These are phyloP conservation scores for Drosophila navojoa DNA, from an alignment of 1,140 invertebrate genomes.

Conservation along the genomic window DNA sequence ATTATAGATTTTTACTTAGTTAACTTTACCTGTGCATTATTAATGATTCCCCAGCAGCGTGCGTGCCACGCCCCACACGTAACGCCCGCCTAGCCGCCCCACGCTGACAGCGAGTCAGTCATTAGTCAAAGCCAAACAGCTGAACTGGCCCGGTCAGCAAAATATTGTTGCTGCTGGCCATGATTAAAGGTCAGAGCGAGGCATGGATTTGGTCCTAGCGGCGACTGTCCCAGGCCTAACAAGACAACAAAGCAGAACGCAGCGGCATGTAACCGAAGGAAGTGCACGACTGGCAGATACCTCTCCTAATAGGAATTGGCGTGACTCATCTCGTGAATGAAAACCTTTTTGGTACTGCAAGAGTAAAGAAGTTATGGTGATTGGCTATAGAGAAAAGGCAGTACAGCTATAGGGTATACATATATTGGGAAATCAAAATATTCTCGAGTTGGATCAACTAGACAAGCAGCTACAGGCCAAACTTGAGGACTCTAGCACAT, in stretches of 20 bases:
- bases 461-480: too few relatives aligned
- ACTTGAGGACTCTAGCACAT: too few relatives aligned
- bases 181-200: conserved; percentile 11
- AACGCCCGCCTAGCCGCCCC: background rate
- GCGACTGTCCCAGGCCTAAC: conserved; percentile 53
- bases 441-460: too few relatives aligned
- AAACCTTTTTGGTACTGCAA: too few relatives aligned
- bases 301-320: background rate
- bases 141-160: conserved; percentile 49
- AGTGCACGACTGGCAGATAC: background rate
- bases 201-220: conserved; percentile 19
- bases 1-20: conserved; percentile 51
- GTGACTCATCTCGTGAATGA: too few relatives aligned
- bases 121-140: conserved; percentile 61
- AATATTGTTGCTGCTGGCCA: conserved; percentile 17
- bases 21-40: conserved; percentile 62
- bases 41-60: conserved; percentile 50
- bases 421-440: too few relatives aligned
- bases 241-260: conserved; percentile 36
- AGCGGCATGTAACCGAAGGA: background rate
- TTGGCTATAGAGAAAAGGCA: too few relatives aligned
- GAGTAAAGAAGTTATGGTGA: too few relatives aligned
- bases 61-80: conserved; percentile 15
- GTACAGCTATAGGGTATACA: too few relatives aligned
- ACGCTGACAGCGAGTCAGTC: conserved; percentile 35